Base-by-base conservation (phyloP, 1,140 invertebrate genomes). In the Bombus ignitus region DNA sequence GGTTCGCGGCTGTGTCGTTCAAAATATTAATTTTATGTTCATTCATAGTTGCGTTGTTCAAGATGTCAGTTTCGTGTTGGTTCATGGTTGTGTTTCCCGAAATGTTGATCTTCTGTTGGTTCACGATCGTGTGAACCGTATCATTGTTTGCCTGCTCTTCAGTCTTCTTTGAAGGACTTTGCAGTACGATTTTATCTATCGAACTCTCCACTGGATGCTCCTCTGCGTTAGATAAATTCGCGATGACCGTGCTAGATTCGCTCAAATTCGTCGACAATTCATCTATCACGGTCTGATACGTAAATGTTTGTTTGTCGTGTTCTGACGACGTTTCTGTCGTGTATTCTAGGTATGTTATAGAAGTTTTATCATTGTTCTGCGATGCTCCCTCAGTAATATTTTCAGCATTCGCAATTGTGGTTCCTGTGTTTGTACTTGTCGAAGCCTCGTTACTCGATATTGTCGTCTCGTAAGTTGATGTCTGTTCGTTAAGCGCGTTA, bases 271-370 rank as follows among this genome's bases (percentile, higher is more conserved):
- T 73, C 37, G 28, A 62, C 13, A 5, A 37, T 53, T 68, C 37
- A 15, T 39, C n/a, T 12, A 1, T 62, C 4, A 28, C 25, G 3
- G 70, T n/a, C 0, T 44, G 37, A 28, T 72, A 42, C 2, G 39
- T 5, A 6, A 32, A 8, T 32, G 3, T 37, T 35, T 37, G 12
- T 39, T 39, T 39, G 5, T 72, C 28, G 3, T 1, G 22, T 12
- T 65, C 71, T 6, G 25, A 37, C 32, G 57, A 32, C 18, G 0
- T 35, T 22, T 59, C 2, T 12, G 22, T 32, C 6, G 59, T 8
- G 5, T 35, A 12, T 1, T 25, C 22, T 1, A 42, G 10, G 0
- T 42, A 1, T 0, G 12, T 35, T 3, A 15, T 10, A 13, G n/a
- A 35, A 12, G 12, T 79, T 5, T n/a, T 44, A 35, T 73, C 53